Evolutionary conservation across 2,113 vertebrate species (phyloP), one percentile per base, ranked within the genome.

Genomic region (Cinclus mexicanus): DNA sequence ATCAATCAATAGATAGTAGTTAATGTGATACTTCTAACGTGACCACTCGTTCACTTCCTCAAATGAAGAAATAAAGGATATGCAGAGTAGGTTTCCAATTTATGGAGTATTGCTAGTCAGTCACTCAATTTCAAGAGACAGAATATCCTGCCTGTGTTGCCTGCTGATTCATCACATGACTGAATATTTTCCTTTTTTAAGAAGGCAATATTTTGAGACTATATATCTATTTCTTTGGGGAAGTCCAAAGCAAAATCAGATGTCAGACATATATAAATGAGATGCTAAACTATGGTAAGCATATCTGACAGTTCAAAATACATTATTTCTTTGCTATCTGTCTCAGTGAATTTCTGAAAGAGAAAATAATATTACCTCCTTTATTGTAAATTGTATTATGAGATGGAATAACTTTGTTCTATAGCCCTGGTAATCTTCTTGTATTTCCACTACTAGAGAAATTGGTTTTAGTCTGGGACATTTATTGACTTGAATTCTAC

Each of bases 401-500:
- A 94, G 25, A 94, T 9, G 41, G 63, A 84, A 95, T 24, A 71
- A 21, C 67, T 89, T 90, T 87, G n/a, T 82, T 92, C 91, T 93
- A 47, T 82, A 87, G 31, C 29, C 57, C 21, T 26, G 35, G 12
- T 56, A 88, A 87, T 95, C 53, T 77, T 68, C 50, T 94, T 83
- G 61, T 75, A 31, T 75, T 89, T 95, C 78, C 65, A 28, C 28
- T 52, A 28, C 28, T 56, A 75, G 64, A 92, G 89, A 88, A 10
- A 65, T 28, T 74, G 37, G 14, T 39, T 78, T 94, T 69, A 72
- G 37, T 57, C 11, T 82, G 55, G 79, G 22, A 47, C 18, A 35
- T 63, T 94, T 92, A 91, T 87, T 95, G 35, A 86, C 90, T 93
- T 92, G 52, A 95, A 60, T 89, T 95, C 31, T 50, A 49, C 50